Evolutionary conservation across 2,888 invertebrate species (phyloP).

Genomic region (Autographa gamma): DNA sequence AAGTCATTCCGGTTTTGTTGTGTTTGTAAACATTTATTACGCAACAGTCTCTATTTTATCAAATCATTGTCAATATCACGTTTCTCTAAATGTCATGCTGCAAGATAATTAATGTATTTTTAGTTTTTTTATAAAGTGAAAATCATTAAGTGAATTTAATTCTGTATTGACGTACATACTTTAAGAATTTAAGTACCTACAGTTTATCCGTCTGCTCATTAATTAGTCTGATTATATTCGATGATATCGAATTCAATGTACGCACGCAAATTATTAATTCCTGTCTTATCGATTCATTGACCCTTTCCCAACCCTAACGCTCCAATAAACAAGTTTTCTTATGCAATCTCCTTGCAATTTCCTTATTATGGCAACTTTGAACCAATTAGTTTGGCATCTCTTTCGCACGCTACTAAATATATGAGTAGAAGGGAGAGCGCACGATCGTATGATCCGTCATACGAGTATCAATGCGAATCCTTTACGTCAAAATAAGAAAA

Average conservation of each 20-base stretch:
- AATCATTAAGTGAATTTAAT: background rate
- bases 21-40: background rate
- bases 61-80: slow-evolving; percentile 2
- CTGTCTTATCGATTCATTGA: slow-evolving; percentile 60
- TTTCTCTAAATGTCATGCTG: slow-evolving; percentile 4
- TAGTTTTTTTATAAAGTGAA: background rate
- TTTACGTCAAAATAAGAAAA: slow-evolving; percentile 77
- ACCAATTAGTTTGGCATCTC: slow-evolving; percentile 59
- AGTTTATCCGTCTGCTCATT: slow-evolving; percentile 14
- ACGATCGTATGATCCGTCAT: slow-evolving; percentile 84
- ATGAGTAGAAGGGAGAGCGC: slow-evolving; percentile 64
- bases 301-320: slow-evolving; percentile 62
- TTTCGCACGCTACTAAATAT: slow-evolving; percentile 58
- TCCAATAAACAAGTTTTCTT: slow-evolving; percentile 58
- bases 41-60: background rate
- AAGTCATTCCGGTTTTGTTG: background rate
- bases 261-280: slow-evolving; percentile 28
- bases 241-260: slow-evolving; percentile 12
- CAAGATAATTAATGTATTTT: background rate
- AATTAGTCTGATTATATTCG: slow-evolving; percentile 18
- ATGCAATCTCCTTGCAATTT: slow-evolving; percentile 61
- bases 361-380: slow-evolving; percentile 65
- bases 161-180: background rate
- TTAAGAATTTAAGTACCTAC: background rate
- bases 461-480: slow-evolving; percentile 67